phyloP scores from a whole-genome alignment of 2,113 vertebrate genomes.

The Apeltes quadracus region DNA sequence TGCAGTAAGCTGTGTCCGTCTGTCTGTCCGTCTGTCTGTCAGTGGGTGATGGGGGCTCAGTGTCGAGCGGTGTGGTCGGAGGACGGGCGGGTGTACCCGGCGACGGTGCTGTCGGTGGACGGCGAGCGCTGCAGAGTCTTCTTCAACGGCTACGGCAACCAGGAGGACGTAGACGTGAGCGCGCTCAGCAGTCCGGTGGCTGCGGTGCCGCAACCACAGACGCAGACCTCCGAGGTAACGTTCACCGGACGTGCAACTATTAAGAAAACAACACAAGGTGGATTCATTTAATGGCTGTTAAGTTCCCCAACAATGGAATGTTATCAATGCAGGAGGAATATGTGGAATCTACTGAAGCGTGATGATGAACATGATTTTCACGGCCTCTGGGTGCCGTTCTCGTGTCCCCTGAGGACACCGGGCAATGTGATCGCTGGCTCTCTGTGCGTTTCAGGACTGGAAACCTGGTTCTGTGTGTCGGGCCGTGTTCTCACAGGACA shows the following conservation, averaged over 20 bases:
- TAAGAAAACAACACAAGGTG: too few relatives aligned
- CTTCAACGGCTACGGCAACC: slow-evolving; percentile 67
- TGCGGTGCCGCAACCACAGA: neutral
- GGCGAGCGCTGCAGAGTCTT: slow-evolving; percentile 56
- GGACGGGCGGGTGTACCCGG: slow-evolving; percentile 61
- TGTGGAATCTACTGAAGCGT: too few relatives aligned
- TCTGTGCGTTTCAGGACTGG: slow-evolving; percentile 57
- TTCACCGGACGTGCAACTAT: too few relatives aligned
- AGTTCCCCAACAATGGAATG: too few relatives aligned
- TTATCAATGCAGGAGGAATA: too few relatives aligned
- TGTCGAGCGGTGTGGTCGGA: slow-evolving; percentile 63
- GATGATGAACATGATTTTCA: too few relatives aligned
- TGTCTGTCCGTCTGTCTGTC: neutral
- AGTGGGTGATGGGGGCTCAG: slow-evolving; percentile 65
- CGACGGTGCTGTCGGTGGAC: slow-evolving; percentile 46
- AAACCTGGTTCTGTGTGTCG: slow-evolving; percentile 62
- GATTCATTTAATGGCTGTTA: too few relatives aligned
- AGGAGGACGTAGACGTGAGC: slow-evolving; percentile 65
- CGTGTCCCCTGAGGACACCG: too few relatives aligned
- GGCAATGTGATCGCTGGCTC: too few relatives aligned
- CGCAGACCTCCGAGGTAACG: neutral
- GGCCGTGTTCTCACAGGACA: slow-evolving; percentile 67
- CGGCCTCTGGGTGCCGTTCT: too few relatives aligned
- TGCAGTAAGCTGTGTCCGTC: too few relatives aligned
- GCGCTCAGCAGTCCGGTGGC: slow-evolving; percentile 13